Evolutionary conservation across 2,113 vertebrate species (phyloP), one percentile per base, ranked within the genome.

Genomic region (Mirza zaza): DNA sequence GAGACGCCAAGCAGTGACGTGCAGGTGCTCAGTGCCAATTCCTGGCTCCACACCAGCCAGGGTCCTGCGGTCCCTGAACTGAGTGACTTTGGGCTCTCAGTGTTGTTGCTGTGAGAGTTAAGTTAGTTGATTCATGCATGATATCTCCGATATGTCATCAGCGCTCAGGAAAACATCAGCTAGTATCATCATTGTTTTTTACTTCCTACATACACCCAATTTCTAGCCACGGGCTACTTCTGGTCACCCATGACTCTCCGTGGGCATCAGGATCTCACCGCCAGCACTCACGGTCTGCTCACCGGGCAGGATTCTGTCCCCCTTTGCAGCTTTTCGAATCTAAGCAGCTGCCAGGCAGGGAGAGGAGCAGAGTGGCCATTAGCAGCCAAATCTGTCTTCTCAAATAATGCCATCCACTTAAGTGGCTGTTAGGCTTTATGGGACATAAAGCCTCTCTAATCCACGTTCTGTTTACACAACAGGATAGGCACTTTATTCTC

Each of bases 41-140:
- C 99, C 99, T 3, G 98, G 97, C 93, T 99, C 99, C 1, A 98
- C 98, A 0, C 99, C 99, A 2, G 99, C 98, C 95, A 99, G 96
- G n/a, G 99, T 98, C 1, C 98, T 96, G 1, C 99, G 99, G 10
- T 99, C 99, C n/a, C 99, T 98, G 45, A 99, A 98, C 92, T 95
- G 98, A 48, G 99, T 99, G 12, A 99, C 98, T 84, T 96, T 98
- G 48, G 99, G 98, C 39, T 90, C 25, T 21, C 7, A 7, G n/a
- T 36, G 32, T 29, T 61, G 8, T 23, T 81, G 29, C 34, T 48
- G 11, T 29, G 23, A 82, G 55, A 10, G 27, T 73, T 42, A 50
- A 87, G n/a, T 61, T 29, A 45, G 27, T 32, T 1, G 25, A 42
- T 63, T 39, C 15, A 3, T 63, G 80, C 55, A 61, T 50, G n/a